Percentiles rank a stretch among this genome's conserved stretches.
These are phyloP conservation scores for Aplodontia rufa DNA, from an alignment of 2,113 vertebrate genomes.

Conservation along the genomic window DNA sequence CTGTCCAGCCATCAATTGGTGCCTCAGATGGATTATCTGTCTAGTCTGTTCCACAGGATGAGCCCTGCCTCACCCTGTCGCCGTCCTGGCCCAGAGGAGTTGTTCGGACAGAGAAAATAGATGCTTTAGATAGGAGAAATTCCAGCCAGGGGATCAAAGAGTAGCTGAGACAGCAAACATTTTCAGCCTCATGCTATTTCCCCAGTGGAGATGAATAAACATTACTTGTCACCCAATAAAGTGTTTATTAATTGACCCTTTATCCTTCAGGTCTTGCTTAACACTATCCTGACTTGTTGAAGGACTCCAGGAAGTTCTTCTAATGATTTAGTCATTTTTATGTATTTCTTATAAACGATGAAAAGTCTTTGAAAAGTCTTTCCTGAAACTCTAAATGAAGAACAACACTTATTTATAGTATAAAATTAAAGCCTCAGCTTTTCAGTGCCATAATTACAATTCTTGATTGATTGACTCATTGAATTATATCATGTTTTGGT, in stretches of 20 bases:
- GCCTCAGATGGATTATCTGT: background rate
- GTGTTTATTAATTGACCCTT: background rate
- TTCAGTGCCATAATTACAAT: background rate
- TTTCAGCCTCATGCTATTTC: background rate
- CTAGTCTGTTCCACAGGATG: background rate
- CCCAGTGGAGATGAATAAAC: background rate
- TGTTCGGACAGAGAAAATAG: background rate
- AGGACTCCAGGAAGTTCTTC: background rate
- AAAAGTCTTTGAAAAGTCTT: background rate
- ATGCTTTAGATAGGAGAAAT: background rate
- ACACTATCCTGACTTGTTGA: background rate
- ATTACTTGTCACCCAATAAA: background rate
- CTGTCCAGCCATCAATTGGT: background rate
- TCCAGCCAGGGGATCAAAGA: background rate
- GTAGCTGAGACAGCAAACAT: background rate
- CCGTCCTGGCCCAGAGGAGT: background rate
- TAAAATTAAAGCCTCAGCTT: background rate
- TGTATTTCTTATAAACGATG: background rate
- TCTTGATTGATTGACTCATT: background rate
- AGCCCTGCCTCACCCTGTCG: background rate
- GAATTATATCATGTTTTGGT: background rate
- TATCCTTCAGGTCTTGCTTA: background rate
- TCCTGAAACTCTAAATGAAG: background rate
- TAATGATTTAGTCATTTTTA: slow-evolving; percentile 6
- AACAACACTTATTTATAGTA: background rate